These are phyloP conservation scores for Tenualosa thibaudeaui DNA, from an alignment of 2,797 vertebrate genomes.

Conservation along the genomic window DNA sequence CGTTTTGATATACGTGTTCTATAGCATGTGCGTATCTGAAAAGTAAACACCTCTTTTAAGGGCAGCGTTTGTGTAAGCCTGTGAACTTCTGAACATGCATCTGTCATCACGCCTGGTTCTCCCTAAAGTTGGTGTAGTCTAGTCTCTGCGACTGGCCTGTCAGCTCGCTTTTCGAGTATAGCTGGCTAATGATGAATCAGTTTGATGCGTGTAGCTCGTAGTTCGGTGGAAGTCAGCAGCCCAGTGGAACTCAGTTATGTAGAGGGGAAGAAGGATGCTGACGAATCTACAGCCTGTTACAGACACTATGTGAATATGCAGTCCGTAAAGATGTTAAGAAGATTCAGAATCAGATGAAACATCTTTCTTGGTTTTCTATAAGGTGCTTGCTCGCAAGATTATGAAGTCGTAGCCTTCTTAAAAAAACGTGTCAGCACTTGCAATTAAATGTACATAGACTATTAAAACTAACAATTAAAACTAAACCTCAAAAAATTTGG, in stretches of 20 bases:
- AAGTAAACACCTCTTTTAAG: constrained; percentile 10
- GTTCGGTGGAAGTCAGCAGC: not conserved
- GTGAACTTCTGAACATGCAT: not conserved
- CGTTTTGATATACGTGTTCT: not conserved
- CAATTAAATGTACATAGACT: not conserved
- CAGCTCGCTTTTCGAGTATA: not conserved
- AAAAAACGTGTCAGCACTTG: not conserved
- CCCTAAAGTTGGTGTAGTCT: not conserved
- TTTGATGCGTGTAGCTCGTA: not conserved
- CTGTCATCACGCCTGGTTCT: not conserved
- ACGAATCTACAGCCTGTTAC: no score
- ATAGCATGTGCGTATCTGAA: not conserved
- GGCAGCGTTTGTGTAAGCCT: not conserved
- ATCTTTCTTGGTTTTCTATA: no score
- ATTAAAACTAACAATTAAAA: not conserved
- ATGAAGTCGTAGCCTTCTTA: no score
- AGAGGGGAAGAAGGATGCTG: no score
- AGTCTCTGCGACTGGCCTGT: not conserved
- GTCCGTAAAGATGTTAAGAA: no score
- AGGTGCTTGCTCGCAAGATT: no score
- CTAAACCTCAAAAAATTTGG: not conserved
- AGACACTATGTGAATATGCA: no score
- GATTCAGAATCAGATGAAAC: no score
- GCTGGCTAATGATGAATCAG: not conserved
- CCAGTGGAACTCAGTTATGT: not conserved